A percentile compares a stretch with the other conserved stretches of the same genome.
phyloP scores from a whole-genome alignment of 2,888 invertebrate genomes.

The Xanthostigma xanthostigma region DNA sequence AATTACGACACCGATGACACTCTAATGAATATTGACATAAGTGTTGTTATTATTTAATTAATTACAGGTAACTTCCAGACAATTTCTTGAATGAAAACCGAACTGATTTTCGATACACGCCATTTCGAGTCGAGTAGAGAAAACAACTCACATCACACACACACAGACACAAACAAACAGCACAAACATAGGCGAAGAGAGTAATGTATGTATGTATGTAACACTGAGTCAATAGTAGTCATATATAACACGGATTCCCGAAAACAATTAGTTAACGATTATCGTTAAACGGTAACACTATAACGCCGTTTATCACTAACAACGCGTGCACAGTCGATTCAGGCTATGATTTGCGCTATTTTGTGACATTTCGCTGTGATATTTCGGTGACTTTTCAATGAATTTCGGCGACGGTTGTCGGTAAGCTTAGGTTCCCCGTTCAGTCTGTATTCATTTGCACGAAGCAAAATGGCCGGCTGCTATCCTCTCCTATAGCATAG shows the following conservation, averaged over 20 bases:
- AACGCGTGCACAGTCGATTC: neutral
- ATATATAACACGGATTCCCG: conserved; percentile 1
- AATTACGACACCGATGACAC: no score
- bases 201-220: neutral
- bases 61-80: no score
- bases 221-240: neutral
- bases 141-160: neutral
- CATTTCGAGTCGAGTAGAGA: conserved; percentile 1
- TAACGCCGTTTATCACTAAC: conserved; percentile 1
- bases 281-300: conserved; percentile 1
- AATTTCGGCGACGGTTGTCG: no score
- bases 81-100: neutral
- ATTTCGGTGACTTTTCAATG: neutral
- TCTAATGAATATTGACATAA: no score
- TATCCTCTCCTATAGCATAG: conserved; percentile 5
- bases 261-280: conserved; percentile 5
- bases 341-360: neutral
- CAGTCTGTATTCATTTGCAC: conserved; percentile 4
- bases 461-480: conserved; percentile 8
- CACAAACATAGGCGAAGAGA: neutral
- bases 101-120: conserved; percentile 2
- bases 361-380: neutral
- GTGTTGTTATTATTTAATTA: no score
- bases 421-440: no score
- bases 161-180: neutral